Conservation (phyloP, 2,113 vertebrate species). For the Chrysochloris asiatica region DNA sequence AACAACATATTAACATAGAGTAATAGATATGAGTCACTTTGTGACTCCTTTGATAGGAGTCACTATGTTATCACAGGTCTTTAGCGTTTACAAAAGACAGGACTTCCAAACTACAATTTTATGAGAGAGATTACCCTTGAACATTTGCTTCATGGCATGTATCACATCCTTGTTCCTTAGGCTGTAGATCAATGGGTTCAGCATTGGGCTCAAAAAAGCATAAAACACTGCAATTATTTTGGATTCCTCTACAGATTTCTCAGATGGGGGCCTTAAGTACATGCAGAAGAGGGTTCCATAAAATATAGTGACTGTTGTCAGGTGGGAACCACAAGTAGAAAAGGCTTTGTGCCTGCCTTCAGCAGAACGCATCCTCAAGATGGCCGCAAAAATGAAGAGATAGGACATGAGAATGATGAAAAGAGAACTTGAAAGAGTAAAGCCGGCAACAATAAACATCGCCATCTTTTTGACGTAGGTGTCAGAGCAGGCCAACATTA, state of each 20-base stretch:
- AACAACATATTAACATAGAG: not conserved
- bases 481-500: conserved; percentile 68
- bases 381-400: conserved; percentile 8
- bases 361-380: conserved; percentile 48
- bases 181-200: conserved; percentile 69
- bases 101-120: not conserved
- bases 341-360: conserved; percentile 67
- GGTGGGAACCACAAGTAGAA: conserved; percentile 69
- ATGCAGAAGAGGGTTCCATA: conserved; percentile 70
- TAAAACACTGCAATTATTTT: conserved; percentile 71
- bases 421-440: conserved; percentile 64
- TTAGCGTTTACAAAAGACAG: not conserved
- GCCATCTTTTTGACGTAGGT: conserved; percentile 42
- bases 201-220: conserved; percentile 66
- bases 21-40: not conserved
- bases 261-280: conserved; percentile 50
- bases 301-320: conserved; percentile 54
- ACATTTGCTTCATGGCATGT: not conserved
- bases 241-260: conserved; percentile 46
- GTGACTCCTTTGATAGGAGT: not conserved
- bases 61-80: not conserved
- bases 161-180: conserved; percentile 67
- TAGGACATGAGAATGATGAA: conserved; percentile 62
- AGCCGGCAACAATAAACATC: conserved; percentile 39
- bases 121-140: not conserved